Percentiles rank a stretch among this genome's conserved stretches.
These are phyloP conservation scores for Priocnemis perturbator DNA, from an alignment of 2,888 invertebrate species.

Conservation along the genomic window DNA sequence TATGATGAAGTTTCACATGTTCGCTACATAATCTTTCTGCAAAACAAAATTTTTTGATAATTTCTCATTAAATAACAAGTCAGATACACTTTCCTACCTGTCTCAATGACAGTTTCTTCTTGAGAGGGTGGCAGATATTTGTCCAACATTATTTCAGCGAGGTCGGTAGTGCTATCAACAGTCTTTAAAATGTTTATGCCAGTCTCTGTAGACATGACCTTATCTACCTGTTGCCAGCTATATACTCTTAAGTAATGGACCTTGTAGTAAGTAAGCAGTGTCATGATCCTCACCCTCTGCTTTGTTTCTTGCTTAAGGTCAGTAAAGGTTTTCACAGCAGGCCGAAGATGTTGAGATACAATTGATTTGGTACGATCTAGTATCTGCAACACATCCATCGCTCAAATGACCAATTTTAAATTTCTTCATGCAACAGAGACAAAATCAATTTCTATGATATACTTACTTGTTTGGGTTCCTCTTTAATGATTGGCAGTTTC, in stretches of 20 bases:
- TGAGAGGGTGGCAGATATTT: slow-evolving; percentile 82
- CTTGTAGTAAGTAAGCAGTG: slow-evolving; percentile 73
- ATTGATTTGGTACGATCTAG: slow-evolving; percentile 68
- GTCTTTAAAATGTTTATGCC: slow-evolving; percentile 83
- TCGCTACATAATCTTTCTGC: slow-evolving; percentile 61
- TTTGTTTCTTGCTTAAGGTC: slow-evolving; percentile 64
- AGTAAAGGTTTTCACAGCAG: slow-evolving; percentile 64
- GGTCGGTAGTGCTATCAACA: slow-evolving; percentile 82
- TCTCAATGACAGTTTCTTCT: slow-evolving; percentile 76
- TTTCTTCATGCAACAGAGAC: not conserved
- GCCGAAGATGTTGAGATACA: slow-evolving; percentile 61
- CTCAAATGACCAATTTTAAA: no score
- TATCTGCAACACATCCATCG: slow-evolving; percentile 55
- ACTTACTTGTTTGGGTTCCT: slow-evolving; percentile 77
- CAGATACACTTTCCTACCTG: slow-evolving; percentile 36
- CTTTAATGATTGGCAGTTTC: slow-evolving; percentile 81
- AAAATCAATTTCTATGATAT: not conserved
- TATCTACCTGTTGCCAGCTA: slow-evolving; percentile 85
- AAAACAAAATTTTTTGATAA: slow-evolving; percentile 17
- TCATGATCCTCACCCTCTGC: slow-evolving; percentile 62
- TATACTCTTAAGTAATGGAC: slow-evolving; percentile 82
- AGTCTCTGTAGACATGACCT: slow-evolving; percentile 82
- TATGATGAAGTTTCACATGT: slow-evolving; percentile 67
- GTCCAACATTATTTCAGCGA: slow-evolving; percentile 85
- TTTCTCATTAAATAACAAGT: not conserved